phyloP scores from a whole-genome alignment of 2,113 vertebrate species.

The Pitta sordida region DNA sequence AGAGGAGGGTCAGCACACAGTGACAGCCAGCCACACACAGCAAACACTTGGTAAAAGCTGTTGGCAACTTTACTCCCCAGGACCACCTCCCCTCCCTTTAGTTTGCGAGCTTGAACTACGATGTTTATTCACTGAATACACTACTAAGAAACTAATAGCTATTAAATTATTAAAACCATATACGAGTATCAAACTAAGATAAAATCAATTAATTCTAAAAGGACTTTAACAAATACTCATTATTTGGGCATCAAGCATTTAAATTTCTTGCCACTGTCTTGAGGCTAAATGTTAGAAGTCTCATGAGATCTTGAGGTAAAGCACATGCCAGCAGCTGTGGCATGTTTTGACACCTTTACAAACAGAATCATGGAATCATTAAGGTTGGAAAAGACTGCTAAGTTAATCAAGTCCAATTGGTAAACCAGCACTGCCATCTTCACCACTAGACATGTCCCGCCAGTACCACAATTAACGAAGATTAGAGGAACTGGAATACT shows the following conservation, averaged over 20 bases:
- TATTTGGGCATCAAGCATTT: not conserved
- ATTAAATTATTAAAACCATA: not conserved
- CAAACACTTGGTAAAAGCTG: not conserved
- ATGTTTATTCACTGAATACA: not conserved
- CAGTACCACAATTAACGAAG: not conserved
- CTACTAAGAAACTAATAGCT: not conserved
- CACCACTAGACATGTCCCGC: not conserved
- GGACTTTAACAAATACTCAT: not conserved
- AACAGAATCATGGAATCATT: not conserved
- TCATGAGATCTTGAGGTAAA: not conserved
- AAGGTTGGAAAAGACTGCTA: not conserved
- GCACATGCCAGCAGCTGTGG: not conserved
- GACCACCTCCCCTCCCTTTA: not conserved
- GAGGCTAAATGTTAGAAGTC: not conserved
- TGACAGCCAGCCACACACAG: not conserved
- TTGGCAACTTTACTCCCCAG: not conserved
- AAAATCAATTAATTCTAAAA: not conserved
- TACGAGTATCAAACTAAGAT: not conserved
- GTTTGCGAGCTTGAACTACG: not conserved
- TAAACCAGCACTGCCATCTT: not conserved
- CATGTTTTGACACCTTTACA: not conserved
- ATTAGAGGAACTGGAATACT: not conserved
- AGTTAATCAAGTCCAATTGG: not conserved
- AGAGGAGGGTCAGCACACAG: not conserved
- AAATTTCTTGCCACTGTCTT: not conserved